Evolutionary conservation across 2,797 vertebrate genomes (phyloP), one percentile per base, ranked within the genome.

Genomic region (Huso huso): DNA sequence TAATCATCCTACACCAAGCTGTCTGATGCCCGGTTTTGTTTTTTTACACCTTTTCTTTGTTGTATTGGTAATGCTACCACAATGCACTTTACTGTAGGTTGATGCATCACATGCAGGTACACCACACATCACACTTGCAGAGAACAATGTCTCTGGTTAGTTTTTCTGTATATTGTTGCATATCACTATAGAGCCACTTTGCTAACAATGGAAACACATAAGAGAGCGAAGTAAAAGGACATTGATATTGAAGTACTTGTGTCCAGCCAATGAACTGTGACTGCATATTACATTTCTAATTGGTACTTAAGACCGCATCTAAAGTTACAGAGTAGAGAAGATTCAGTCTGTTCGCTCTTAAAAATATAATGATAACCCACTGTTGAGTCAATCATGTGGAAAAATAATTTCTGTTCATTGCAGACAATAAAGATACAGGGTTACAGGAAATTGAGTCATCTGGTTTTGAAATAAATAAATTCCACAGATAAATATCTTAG

Each of bases 211-310:
- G 66, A 66, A 59, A 57, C 63, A 66, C 51, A 62, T 66, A 55
- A 63, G 66, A 70, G 64, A 63, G 49, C 70, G 49, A 63, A 69
- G 72, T 57, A 60, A 69, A 63, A 62, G 61, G 66, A 68, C 49
- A 55, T 64, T 49, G 37, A 67, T 51, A 70, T 55, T 73, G 64
- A 70, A 65, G 51, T 72, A 18, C 63, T 70, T 72, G 48, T 12
- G 37, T 69, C 37, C 61, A 65, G 15, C 63, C 55, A 64, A 63
- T 62, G 63, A 70, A 62, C 15, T 57, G 58, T 18, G 61, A 11
- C n/a, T 69, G 52, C 48, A 76, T 77, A 70, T 74, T 53, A 11
- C 53, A 64, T 74, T 75, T 73, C 74, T 18, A 63, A 69, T 73
- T 66, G 69, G 69, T 65, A 63, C 62, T 70, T 58, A 48, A 57